Evolutionary conservation across 2,888 invertebrate genomes (phyloP), one percentile per base, ranked within the genome.

Genomic region (Polia nebulosa): DNA sequence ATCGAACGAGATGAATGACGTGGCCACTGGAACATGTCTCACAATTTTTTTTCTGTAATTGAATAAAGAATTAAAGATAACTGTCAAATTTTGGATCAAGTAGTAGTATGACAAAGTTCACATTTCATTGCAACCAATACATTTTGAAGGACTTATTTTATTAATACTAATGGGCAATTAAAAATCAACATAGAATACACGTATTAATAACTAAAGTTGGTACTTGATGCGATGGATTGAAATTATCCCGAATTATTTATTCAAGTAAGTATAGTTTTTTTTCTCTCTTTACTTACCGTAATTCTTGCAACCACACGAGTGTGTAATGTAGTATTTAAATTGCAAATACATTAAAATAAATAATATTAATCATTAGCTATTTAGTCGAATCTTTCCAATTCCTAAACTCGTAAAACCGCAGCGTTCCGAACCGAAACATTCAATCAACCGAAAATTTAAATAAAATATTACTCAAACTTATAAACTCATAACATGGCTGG

Each of bases 391-490:
- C 78, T 86, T 85, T 85, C 60, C 55, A 59, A 74, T 69, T 70
- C 83, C 81, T 79, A 79, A 81, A 79, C 82, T 83, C 79, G 73
- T 87, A 88, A 88, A 89, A 89, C 88, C 83, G 78, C 85, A 86
- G 87, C 84, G 87, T 87, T 88, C 89, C 85, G 84, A 85, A 90
- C 87, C 81, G 89, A 92, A 91, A 91, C 93, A 94, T 93, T 95
- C 94, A 94, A 95, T 95, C 95, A 94, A 92, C 87, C 87, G 83
- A 87, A 88, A 91, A 95, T 95, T 94, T 95, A 90, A 95, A 95
- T 95, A 95, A 94, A 95, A 94, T 94, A 95, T 94, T 93, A 93
- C 90, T 91, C 90, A 88, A 94, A 93, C 89, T 90, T 93, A 92
- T 92, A 94, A 94, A 95, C 93, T 93, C 93, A 94, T 94, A 94